These are phyloP conservation scores for Tenthredo distinguenda DNA, from an alignment of 2,888 invertebrate species.

Conservation along the genomic window DNA sequence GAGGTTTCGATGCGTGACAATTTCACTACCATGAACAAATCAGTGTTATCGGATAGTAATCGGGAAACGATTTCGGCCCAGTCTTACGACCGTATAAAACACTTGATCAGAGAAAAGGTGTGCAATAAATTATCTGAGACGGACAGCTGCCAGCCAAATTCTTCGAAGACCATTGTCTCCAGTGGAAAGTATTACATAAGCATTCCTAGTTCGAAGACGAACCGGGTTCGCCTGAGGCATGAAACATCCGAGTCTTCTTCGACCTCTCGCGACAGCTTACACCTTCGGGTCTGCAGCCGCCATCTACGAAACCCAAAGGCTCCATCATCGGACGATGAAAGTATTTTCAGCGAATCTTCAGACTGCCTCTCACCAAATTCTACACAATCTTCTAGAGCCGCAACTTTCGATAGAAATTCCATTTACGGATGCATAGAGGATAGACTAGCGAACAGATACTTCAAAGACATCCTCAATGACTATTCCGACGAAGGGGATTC, in stretches of 20 bases:
- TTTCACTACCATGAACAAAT: slow-evolving; percentile 41
- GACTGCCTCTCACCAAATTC: background rate
- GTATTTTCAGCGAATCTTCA: background rate
- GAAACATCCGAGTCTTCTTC: slow-evolving; percentile 45
- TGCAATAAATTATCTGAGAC: slow-evolving; percentile 60
- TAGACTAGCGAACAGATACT: slow-evolving; percentile 27
- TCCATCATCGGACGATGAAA: slow-evolving; percentile 9
- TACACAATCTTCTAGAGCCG: slow-evolving; percentile 27
- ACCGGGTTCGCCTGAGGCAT: slow-evolving; percentile 16
- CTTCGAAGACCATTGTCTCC: slow-evolving; percentile 59
- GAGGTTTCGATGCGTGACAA: slow-evolving; percentile 35
- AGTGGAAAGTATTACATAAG: slow-evolving; percentile 60
- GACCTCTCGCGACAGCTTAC: slow-evolving; percentile 15
- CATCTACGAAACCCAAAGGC: background rate
- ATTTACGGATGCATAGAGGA: slow-evolving; percentile 39
- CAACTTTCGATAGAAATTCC: slow-evolving; percentile 40
- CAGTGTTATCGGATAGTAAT: slow-evolving; percentile 27
- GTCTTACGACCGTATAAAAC: slow-evolving; percentile 63
- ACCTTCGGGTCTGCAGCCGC: background rate
- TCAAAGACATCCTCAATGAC: slow-evolving; percentile 27
- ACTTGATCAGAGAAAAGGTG: slow-evolving; percentile 64
- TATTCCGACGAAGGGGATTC: slow-evolving; percentile 43
- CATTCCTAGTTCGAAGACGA: slow-evolving; percentile 58
- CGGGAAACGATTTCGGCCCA: slow-evolving; percentile 58
- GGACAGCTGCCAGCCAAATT: slow-evolving; percentile 60